phyloP scores from a whole-genome alignment of 2,888 invertebrate genomes.

The Torymus texanus region DNA sequence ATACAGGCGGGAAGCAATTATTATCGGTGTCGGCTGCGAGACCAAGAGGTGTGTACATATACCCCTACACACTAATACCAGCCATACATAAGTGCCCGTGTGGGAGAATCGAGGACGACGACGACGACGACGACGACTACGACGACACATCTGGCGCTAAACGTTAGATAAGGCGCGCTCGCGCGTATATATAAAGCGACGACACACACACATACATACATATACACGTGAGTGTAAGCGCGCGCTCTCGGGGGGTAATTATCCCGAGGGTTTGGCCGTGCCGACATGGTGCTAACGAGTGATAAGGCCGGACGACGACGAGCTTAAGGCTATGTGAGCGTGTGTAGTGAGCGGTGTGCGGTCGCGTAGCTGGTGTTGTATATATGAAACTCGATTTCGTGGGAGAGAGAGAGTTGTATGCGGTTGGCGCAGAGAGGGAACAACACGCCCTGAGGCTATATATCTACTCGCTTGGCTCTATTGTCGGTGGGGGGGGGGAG shows the following conservation, averaged over 20 bases:
- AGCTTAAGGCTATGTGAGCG: neutral
- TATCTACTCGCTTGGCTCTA: too few relatives aligned
- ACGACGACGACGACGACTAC: conserved; percentile 11
- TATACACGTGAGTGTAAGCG: too few relatives aligned
- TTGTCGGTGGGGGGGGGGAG: too few relatives aligned
- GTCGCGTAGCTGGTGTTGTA: too few relatives aligned
- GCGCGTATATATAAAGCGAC: too few relatives aligned
- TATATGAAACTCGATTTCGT: too few relatives aligned
- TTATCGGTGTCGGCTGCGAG: conserved; percentile 17
- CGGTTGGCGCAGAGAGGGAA: neutral
- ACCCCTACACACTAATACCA: conserved; percentile 13
- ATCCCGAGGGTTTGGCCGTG: conserved; percentile 25
- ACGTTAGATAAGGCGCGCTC: conserved; percentile 50
- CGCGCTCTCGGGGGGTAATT: conserved; percentile 45
- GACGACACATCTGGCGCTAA: conserved; percentile 47
- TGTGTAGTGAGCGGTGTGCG: too few relatives aligned
- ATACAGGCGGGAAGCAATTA: conserved; percentile 40
- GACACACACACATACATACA: too few relatives aligned
- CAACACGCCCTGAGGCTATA: neutral
- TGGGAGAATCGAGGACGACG: conserved; percentile 35
- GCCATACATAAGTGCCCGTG: conserved; percentile 5
- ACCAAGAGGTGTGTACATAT: neutral
- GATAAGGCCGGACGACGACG: conserved; percentile 49
- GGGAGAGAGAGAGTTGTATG: neutral
- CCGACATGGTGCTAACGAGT: conserved; percentile 53